Percentiles rank a stretch among this genome's conserved stretches.
Evolutionary conservation across 2,888 invertebrate species (phyloP).

Genomic region (Limnephilus auricula): DNA sequence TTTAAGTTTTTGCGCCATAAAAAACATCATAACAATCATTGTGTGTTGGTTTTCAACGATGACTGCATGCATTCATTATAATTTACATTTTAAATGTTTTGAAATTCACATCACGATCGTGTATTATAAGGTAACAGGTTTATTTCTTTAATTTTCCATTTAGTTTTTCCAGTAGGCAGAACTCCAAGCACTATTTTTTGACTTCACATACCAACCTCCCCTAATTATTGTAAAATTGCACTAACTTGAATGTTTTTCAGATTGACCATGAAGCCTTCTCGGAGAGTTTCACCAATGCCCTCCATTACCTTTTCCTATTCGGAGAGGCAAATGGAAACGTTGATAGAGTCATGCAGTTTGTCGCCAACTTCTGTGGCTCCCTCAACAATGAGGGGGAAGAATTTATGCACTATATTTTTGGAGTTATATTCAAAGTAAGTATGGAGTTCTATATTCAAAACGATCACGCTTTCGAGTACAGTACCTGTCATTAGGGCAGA

Average conservation of each 20-base stretch:
- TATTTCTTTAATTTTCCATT: not conserved
- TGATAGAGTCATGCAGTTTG: slow-evolving; percentile 83
- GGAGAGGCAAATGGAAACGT: slow-evolving; percentile 84
- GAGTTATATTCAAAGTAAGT: slow-evolving; percentile 80
- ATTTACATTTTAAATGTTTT: not conserved
- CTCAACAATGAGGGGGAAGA: slow-evolving; percentile 78
- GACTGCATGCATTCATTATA: not conserved
- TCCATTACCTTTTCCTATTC: slow-evolving; percentile 81
- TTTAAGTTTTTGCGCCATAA: not conserved
- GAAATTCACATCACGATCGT: not conserved
- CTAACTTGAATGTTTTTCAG: slow-evolving; percentile 70
- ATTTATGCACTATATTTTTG: slow-evolving; percentile 79
- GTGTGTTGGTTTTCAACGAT: not conserved
- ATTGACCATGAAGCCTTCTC: slow-evolving; percentile 79
- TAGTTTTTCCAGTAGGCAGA: not conserved
- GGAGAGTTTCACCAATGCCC: slow-evolving; percentile 80
- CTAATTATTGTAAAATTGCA: not conserved
- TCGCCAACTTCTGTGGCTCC: slow-evolving; percentile 83
- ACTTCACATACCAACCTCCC: not conserved
- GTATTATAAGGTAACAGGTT: not conserved
- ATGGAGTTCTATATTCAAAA: not conserved
- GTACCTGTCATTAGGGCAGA: not conserved
- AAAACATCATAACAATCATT: not conserved
- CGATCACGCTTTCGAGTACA: not conserved
- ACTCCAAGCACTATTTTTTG: not conserved